A percentile compares a stretch with the other conserved stretches of the same genome.
phyloP scores from a whole-genome alignment of 2,888 invertebrate species.

The Emmelina monodactyla region DNA sequence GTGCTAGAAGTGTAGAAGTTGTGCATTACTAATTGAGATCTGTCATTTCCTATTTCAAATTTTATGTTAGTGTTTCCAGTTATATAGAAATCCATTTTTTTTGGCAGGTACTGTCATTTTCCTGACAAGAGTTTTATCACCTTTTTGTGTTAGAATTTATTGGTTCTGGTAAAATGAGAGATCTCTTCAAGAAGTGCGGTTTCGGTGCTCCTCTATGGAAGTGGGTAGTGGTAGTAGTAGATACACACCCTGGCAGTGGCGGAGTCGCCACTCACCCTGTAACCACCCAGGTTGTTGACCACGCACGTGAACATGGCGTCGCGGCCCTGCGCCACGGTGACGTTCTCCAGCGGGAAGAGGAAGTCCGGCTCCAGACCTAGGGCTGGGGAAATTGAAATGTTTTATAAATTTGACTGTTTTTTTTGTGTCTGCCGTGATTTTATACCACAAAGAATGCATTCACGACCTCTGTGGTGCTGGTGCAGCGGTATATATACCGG shows the following conservation, averaged over 20 bases:
- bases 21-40: slow-evolving; percentile 55
- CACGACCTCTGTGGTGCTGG: too few species aligned
- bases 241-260: slow-evolving; percentile 87
- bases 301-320: slow-evolving; percentile 87
- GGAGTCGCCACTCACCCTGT: slow-evolving; percentile 92
- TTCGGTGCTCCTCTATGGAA: slow-evolving; percentile 53
- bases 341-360: slow-evolving; percentile 80
- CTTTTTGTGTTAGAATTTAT: too few species aligned
- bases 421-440: too few species aligned
- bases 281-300: slow-evolving; percentile 83
- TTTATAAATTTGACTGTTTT: too few species aligned
- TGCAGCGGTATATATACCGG: too few species aligned
- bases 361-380: slow-evolving; percentile 83
- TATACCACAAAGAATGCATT: too few species aligned
- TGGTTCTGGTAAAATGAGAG: too few species aligned
- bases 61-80: too few species aligned
- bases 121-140: too few species aligned
- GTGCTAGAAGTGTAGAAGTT: slow-evolving; percentile 49
- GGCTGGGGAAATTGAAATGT: too few species aligned
- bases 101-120: too few species aligned
- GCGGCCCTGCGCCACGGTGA: slow-evolving; percentile 82
- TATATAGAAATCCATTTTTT: too few species aligned
- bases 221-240: slow-evolving; percentile 56
- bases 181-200: slow-evolving; percentile 50
- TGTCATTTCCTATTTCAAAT: slow-evolving; percentile 31